Base-by-base conservation (phyloP, 2,888 invertebrate species). In the Atherix ibis region DNA sequence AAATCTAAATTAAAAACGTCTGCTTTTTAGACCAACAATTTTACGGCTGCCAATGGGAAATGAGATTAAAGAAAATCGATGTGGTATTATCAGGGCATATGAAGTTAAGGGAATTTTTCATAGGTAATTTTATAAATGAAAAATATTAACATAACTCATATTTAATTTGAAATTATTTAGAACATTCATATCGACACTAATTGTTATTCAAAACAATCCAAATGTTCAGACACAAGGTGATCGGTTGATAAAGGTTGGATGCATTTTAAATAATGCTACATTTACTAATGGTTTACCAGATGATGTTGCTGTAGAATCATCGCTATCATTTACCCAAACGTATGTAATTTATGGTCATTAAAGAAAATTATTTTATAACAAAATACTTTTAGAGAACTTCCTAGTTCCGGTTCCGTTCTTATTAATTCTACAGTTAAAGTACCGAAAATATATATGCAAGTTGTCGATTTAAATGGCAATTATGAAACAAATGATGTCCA, bases 221-320 rank as follows among this genome's bases (percentile, higher is more conserved):
- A 73, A 84, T 44, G 81, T 88, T 38, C 85, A 87, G 58, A 78
- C 83, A 12, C 76, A 82, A 38, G 83, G 82, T 1, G 88, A 88
- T 59, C 71, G 84, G 37, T 71, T 83, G 46, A 73, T 85, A 37
- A 74, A 78, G 46, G 75, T 83, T 4, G 82, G 82, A 1, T 84
- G 84, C 49, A 73, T 79, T n/a, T 68, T 78, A 31, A 63, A 59
- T 43, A 65, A 66, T 27, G 61, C 53, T 4, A 24, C 43, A 4
- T 35, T 40, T n/a, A 31, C 42, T 10, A 42, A 44, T 12, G 51
- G 55, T 32, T 52, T 64, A 18, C 64, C 65, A 12, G 62, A 59
- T 48, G 65, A 70, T 40, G 56, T 72, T 25, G 62, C 70, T 4
- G 47, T 70, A 4, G 68, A 68, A 26, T 67, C 72, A n/a, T 65